Evolutionary conservation across 2,113 vertebrate species (phyloP).

Genomic region (Stictonetta naevosa): DNA sequence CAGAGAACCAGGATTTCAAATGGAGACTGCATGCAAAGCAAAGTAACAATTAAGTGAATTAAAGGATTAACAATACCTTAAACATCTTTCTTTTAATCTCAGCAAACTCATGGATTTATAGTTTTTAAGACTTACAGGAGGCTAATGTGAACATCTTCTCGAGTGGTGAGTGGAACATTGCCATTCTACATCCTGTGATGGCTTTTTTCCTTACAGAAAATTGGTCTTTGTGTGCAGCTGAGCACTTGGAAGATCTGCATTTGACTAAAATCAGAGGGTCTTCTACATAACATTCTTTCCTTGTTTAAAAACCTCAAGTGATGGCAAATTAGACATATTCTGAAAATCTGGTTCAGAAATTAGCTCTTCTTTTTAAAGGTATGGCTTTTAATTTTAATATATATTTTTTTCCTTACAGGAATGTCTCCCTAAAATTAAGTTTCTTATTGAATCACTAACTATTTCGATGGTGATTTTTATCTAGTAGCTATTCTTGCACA

Average conservation of each 20-base stretch:
- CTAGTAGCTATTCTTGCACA: not conserved
- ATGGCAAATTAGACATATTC: not conserved
- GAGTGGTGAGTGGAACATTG: not conserved
- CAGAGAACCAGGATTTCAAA: not conserved
- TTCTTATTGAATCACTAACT: not conserved
- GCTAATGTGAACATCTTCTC: not conserved
- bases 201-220: not conserved
- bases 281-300: not conserved
- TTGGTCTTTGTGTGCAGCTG: not conserved
- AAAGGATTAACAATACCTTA: not conserved
- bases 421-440: not conserved
- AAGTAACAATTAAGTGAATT: not conserved
- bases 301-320: not conserved
- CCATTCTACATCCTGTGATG: fast-evolving
- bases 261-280: not conserved
- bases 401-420: not conserved
- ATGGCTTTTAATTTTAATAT: not conserved
- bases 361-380: not conserved
- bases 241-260: not conserved
- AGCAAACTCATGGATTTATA: not conserved
- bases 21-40: not conserved
- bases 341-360: not conserved
- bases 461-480: not conserved
- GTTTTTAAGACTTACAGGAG: not conserved
- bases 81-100: not conserved